phyloP scores from a whole-genome alignment of 2,888 invertebrate species.

The Matsumyia berberina region DNA sequence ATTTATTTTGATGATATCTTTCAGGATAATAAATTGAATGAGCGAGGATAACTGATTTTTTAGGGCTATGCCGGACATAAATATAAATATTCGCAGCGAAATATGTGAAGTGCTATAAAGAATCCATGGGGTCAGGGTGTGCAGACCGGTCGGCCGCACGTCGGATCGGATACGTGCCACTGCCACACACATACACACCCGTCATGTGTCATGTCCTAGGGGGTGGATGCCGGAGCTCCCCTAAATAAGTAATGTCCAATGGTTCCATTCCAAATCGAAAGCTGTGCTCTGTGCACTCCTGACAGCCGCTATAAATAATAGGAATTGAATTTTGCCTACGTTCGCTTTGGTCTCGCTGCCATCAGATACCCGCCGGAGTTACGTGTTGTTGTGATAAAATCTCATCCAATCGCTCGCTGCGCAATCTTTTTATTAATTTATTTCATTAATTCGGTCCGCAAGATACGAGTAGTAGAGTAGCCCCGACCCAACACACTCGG shows the following conservation, averaged over 20 bases:
- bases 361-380: conserved; percentile 53
- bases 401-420: conserved; percentile 63
- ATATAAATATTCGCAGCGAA: conserved; percentile 76
- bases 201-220: conserved; percentile 62
- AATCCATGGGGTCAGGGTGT: conserved; percentile 70
- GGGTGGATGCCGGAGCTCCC: conserved; percentile 31
- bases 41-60: conserved; percentile 76
- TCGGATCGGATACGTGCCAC: conserved; percentile 72
- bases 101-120: conserved; percentile 76
- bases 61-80: conserved; percentile 76
- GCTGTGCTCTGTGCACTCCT: conserved; percentile 62
- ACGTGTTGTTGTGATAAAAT: conserved; percentile 72
- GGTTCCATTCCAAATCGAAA: conserved; percentile 39
- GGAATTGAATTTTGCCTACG: conserved; percentile 73
- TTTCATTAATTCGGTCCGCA: conserved; percentile 67
- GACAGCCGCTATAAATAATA: conserved; percentile 75
- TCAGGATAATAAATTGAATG: conserved; percentile 78
- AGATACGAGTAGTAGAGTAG: conserved; percentile 12
- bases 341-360: conserved; percentile 4
- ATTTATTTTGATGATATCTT: conserved; percentile 78
- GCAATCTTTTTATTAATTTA: conserved; percentile 75
- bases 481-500: conserved; percentile 3
- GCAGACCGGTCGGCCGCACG: conserved; percentile 40
- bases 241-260: conserved; percentile 74
- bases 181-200: conserved; percentile 29